A percentile compares a stretch with the other conserved stretches of the same genome.
Conservation (phyloP, 64 coral and sea anemone species). For the Actinia tenebrosa region DNA sequence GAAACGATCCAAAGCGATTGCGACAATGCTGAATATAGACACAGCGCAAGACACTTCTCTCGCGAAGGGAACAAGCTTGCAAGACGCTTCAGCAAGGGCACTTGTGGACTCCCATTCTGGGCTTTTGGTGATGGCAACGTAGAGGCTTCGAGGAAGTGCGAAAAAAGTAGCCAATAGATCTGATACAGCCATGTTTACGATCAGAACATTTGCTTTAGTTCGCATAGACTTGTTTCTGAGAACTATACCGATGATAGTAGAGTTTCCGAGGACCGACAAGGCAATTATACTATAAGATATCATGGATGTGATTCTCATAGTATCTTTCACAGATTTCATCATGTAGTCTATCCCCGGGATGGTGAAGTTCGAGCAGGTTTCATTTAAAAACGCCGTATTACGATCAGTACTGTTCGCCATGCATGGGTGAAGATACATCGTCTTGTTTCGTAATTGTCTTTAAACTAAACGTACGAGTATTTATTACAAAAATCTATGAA, state of each 20-base stretch:
- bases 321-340: not conserved
- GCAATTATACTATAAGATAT: not conserved
- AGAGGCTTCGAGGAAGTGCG: constrained; percentile 34
- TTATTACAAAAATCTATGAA: no score
- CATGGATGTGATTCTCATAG: not conserved
- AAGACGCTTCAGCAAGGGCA: constrained; percentile 13
- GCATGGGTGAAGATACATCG: no score
- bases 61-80: constrained; percentile 32
- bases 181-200: constrained; percentile 38
- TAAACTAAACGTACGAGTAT: no score
- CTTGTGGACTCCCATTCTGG: constrained; percentile 23
- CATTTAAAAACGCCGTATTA: no score
- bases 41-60: constrained; percentile 28
- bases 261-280: constrained; percentile 11
- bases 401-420: no score
- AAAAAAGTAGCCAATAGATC: constrained; percentile 34
- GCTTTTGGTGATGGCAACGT: not conserved
- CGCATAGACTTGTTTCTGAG: constrained; percentile 20
- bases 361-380: no score
- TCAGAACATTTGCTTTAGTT: constrained; percentile 41
- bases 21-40: no score
- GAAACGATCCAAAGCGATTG: no score
- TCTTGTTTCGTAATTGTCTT: no score
- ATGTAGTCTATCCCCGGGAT: no score
- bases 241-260: constrained; percentile 18